Percentiles rank a stretch among this genome's conserved stretches.
phyloP scores from a whole-genome alignment of 2,113 vertebrate species.

The Panurus biarmicus region DNA sequence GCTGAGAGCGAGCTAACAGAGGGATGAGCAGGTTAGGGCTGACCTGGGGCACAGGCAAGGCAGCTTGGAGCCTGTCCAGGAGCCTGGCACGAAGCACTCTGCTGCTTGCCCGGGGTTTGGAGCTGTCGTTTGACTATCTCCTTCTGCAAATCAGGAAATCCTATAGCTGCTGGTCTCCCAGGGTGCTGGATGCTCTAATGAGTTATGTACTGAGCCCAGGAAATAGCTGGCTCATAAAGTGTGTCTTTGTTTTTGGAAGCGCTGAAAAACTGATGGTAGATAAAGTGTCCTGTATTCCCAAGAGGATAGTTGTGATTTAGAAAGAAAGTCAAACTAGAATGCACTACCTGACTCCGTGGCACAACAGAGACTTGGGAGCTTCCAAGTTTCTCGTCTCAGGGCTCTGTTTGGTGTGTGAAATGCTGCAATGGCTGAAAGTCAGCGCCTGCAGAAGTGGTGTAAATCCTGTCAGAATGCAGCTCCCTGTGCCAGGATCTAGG shows the following conservation, averaged over 20 bases:
- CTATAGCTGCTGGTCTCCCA: neutral
- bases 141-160: neutral
- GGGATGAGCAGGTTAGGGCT: neutral
- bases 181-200: neutral
- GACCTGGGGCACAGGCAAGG: accelerated
- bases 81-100: neutral
- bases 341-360: neutral
- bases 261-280: neutral
- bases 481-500: neutral
- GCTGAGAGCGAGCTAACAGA: neutral
- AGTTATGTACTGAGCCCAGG: neutral
- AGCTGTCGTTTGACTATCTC: neutral
- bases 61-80: neutral
- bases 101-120: accelerated
- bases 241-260: neutral
- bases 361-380: neutral
- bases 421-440: neutral
- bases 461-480: neutral
- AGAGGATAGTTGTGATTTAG: neutral
- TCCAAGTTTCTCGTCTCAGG: neutral
- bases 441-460: neutral
- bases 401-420: neutral
- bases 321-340: neutral
- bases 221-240: neutral
- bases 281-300: neutral